Evolutionary conservation across 2,888 invertebrate species (phyloP).

Genomic region (Dryocosmus kuriphilus): DNA sequence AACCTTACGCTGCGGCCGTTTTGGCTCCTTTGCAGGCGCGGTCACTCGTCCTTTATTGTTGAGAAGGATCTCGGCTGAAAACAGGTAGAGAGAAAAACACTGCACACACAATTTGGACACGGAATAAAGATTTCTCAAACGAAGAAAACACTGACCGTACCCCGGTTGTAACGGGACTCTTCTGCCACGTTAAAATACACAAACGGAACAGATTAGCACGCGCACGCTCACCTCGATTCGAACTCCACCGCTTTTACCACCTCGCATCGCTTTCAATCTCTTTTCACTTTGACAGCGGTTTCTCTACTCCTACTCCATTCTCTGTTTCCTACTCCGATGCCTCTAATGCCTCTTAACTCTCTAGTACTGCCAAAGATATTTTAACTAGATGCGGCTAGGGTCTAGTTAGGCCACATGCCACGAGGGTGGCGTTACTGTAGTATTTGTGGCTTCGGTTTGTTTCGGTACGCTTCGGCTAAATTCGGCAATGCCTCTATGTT

Average conservation of each 20-base stretch:
- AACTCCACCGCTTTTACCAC: conserved; percentile 34
- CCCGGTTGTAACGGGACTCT: conserved; percentile 28
- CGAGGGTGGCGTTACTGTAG: too few relatives aligned
- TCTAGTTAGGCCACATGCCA: too few relatives aligned
- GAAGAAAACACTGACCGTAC: conserved; percentile 1
- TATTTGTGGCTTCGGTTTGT: too few relatives aligned
- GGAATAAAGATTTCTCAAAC: neutral
- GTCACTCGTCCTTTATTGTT: conserved; percentile 29
- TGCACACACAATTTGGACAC: conserved; percentile 6
- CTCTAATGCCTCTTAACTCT: too few relatives aligned
- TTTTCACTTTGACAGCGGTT: conserved; percentile 18
- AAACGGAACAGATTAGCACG: conserved; percentile 36
- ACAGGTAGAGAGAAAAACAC: neutral
- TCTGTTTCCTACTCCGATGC: neutral
- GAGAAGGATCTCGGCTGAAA: conserved; percentile 4
- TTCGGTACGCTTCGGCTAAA: too few relatives aligned
- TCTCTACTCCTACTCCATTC: neutral
- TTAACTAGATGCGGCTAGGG: too few relatives aligned
- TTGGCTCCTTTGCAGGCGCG: conserved; percentile 36
- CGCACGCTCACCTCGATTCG: conserved; percentile 34
- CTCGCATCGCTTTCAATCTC: conserved; percentile 14
- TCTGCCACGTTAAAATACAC: conserved; percentile 32
- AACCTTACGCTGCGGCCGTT: conserved; percentile 31
- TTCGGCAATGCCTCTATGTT: too few relatives aligned
- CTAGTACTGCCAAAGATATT: too few relatives aligned